These are phyloP conservation scores for Propithecus coquereli DNA, from an alignment of 2,113 vertebrate species.

Conservation along the genomic window DNA sequence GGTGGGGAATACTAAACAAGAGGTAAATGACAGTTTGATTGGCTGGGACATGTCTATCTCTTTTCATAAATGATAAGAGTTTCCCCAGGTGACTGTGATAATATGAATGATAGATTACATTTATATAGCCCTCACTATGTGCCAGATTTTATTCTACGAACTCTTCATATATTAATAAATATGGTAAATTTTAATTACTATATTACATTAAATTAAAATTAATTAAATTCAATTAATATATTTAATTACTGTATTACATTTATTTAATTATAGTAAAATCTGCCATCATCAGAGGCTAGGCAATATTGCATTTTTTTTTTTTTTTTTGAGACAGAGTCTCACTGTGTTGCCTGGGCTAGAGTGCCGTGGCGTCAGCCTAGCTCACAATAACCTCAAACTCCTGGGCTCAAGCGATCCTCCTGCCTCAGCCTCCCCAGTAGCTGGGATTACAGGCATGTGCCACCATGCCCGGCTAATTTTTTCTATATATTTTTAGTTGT, in stretches of 20 bases:
- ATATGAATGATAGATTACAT: neutral
- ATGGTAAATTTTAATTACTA: neutral
- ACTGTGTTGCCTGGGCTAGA: no score
- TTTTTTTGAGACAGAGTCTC: no score
- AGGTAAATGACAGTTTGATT: neutral
- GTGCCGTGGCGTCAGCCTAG: no score
- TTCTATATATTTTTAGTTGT: no score
- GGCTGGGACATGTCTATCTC: neutral
- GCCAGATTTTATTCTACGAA: neutral
- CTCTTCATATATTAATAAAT: neutral
- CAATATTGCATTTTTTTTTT: neutral
- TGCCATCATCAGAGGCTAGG: neutral
- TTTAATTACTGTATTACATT: neutral
- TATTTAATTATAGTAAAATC: neutral
- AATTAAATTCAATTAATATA: no score
- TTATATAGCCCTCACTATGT: neutral
- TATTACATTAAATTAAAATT: no score
- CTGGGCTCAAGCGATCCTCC: no score
- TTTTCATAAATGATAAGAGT: neutral
- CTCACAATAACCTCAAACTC: no score
- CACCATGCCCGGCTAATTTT: no score
- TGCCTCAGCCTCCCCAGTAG: no score
- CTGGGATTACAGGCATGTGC: no score
- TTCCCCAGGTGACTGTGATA: neutral
- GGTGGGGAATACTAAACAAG: neutral